phyloP scores from a whole-genome alignment of 2,888 invertebrate genomes.

The Yponomeuta cagnagella region DNA sequence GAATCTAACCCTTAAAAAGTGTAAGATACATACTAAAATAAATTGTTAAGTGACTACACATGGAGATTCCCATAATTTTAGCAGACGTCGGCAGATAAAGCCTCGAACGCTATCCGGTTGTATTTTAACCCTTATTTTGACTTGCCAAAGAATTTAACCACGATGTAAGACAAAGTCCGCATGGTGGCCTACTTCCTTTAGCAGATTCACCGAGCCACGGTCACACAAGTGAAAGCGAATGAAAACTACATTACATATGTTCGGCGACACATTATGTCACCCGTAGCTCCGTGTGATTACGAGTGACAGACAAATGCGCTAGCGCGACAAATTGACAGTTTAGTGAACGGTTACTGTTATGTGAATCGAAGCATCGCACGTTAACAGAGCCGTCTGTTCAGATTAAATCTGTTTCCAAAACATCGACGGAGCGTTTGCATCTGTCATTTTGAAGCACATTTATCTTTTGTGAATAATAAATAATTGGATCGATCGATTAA shows the following conservation, averaged over 20 bases:
- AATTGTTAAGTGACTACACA: not conserved
- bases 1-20: slow-evolving; percentile 34
- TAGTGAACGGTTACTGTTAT: not conserved
- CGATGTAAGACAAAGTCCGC: not conserved
- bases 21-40: not conserved
- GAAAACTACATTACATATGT: not conserved
- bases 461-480: no score
- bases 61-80: not conserved
- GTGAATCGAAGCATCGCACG: not conserved
- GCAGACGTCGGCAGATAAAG: not conserved
- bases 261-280: slow-evolving; percentile 6
- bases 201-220: not conserved
- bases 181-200: not conserved
- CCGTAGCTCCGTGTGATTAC: not conserved
- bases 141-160: not conserved
- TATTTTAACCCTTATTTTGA: not conserved
- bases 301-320: not conserved
- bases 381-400: not conserved
- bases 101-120: not conserved
- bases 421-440: no score
- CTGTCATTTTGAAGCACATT: no score
- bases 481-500: no score
- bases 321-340: not conserved
- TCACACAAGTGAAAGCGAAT: slow-evolving; percentile 9
- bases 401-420: no score